phyloP scores from a whole-genome alignment of 2,113 vertebrate species.

The Taxidea taxus region DNA sequence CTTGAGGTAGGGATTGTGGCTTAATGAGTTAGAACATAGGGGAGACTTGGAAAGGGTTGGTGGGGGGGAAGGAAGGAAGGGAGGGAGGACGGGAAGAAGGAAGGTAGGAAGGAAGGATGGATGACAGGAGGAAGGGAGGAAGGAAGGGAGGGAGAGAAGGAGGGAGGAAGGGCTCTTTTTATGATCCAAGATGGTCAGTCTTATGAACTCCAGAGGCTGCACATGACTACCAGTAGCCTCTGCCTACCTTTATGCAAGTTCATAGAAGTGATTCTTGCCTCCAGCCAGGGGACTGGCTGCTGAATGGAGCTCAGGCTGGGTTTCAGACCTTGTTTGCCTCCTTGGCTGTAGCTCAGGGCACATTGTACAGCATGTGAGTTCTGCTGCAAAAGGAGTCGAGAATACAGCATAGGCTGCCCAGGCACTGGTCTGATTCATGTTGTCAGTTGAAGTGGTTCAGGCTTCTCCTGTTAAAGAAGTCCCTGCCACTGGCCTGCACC shows the following conservation, averaged over 20 bases:
- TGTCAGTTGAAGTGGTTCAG: accelerated
- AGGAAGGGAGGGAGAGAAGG: not conserved
- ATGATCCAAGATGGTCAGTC: not conserved
- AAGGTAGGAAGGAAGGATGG: not conserved
- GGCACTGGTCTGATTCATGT: not conserved
- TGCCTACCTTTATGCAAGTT: not conserved
- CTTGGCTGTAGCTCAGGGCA: not conserved
- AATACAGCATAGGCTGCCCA: accelerated
- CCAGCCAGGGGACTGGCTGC: not conserved
- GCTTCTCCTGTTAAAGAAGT: not conserved
- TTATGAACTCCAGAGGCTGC: not conserved
- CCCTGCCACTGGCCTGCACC: not conserved
- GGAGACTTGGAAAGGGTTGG: not conserved
- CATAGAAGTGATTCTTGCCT: not conserved
- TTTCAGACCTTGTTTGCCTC: not conserved
- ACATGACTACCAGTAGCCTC: not conserved
- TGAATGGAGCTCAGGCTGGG: not conserved
- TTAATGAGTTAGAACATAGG: not conserved
- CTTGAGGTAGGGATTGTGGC: not conserved
- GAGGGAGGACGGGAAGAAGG: not conserved
- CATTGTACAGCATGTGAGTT: too few species aligned
- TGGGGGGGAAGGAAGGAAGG: not conserved
- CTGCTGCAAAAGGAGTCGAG: not conserved
- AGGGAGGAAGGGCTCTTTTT: not conserved
- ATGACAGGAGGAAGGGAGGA: not conserved